These are phyloP conservation scores for Cydia pomonella DNA, from an alignment of 1,140 invertebrate genomes.

Conservation along the genomic window DNA sequence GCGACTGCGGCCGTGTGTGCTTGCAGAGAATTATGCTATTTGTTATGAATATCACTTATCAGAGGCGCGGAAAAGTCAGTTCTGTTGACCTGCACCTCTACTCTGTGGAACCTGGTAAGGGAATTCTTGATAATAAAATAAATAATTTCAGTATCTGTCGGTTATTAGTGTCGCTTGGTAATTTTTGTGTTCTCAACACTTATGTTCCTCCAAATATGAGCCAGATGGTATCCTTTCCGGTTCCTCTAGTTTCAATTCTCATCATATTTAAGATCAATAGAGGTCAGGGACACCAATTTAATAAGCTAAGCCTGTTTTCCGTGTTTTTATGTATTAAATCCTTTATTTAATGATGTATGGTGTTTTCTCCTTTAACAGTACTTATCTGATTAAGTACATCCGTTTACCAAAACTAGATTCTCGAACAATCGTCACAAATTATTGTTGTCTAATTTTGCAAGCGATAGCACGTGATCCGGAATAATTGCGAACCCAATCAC, in stretches of 20 bases:
- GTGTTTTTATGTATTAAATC: no score
- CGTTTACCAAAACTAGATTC: not conserved
- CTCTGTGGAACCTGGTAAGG: not conserved
- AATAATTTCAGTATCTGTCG: not conserved
- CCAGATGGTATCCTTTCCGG: no score
- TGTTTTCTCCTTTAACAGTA: no score
- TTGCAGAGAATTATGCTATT: conserved; percentile 29
- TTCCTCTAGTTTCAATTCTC: no score
- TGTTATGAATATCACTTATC: conserved; percentile 30
- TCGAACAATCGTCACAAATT: not conserved
- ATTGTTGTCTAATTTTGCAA: not conserved
- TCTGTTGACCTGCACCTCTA: not conserved
- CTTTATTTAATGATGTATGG: no score
- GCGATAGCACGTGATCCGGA: conserved; percentile 11
- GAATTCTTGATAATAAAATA: not conserved
- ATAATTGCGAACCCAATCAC: conserved; percentile 42
- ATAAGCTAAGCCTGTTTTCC: no score
- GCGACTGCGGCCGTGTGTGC: conserved; percentile 34
- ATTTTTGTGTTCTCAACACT: no score
- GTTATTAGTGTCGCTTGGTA: no score
- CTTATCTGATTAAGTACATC: no score
- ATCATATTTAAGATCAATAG: no score
- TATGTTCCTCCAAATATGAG: no score
- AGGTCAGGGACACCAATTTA: no score
- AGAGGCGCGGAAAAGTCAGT: conserved; percentile 14